Evolutionary conservation across 2,888 invertebrate genomes (phyloP).

Genomic region (Caenorhabditis wallacei): DNA sequence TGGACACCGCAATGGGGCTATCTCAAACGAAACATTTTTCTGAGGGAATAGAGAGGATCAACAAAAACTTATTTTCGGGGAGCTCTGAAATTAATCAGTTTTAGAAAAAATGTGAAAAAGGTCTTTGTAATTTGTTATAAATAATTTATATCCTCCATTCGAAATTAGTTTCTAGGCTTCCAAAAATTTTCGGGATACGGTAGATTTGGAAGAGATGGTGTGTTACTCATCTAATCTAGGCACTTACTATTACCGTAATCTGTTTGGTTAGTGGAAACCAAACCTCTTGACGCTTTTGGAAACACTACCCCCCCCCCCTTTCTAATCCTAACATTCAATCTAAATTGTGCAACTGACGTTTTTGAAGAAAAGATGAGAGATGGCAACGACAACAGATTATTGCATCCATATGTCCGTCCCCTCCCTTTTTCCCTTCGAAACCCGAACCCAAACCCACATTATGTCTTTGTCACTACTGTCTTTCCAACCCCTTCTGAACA

Average conservation of each 20-base stretch:
- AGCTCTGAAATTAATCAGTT: no score
- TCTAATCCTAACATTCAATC: slow-evolving; percentile 58
- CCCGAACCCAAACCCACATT: slow-evolving; percentile 52
- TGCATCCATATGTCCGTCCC: slow-evolving; percentile 54
- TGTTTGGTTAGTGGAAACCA: neutral
- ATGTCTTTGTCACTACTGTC: slow-evolving; percentile 50
- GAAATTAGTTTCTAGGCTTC: no score
- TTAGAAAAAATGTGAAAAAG: no score
- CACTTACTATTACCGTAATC: slow-evolving; percentile 5
- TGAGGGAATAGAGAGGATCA: neutral
- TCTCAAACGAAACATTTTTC: neutral
- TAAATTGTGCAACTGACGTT: slow-evolving; percentile 61
- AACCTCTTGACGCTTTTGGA: slow-evolving; percentile 17
- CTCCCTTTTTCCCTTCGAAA: slow-evolving; percentile 24
- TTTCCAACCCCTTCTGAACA: neutral
- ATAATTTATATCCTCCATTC: no score
- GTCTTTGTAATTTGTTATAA: no score
- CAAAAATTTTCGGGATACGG: no score
- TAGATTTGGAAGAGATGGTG: no score
- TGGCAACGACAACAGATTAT: slow-evolving; percentile 61
- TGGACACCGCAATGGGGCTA: slow-evolving; percentile 1
- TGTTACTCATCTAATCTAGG: neutral
- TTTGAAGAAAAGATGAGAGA: slow-evolving; percentile 55
- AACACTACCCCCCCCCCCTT: slow-evolving; percentile 22
- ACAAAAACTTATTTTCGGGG: no score